Base-by-base conservation (phyloP, 2,797 vertebrate genomes). In the Paedocypris micromegethes region DNA sequence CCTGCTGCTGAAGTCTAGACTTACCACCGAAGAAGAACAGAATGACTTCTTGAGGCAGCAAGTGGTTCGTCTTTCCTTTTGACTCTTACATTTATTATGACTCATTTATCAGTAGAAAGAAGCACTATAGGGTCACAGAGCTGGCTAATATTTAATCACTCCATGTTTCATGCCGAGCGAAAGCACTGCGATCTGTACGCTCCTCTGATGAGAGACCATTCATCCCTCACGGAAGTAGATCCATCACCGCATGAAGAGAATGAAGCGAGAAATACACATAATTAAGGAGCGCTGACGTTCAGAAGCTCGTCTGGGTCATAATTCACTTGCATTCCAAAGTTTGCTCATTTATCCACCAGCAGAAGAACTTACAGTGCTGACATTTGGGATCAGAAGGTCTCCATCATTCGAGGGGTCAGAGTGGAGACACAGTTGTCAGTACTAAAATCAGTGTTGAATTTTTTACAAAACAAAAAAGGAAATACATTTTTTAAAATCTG, bases 21-120 rank as follows among this genome's bases (percentile, higher is more conserved):
- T 80, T 82, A 83, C 84, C 73, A 76, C 80, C 72, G 78, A 83
- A 84, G 68, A 78, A 83, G 71, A 79, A 84, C 76, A 81, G 78
- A 76, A 75, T 77, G 83, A 81, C 78, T 79, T 75, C 74, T 78
- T 64, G 73, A 58, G 73, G 78, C 74, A 76, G 77, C 23, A 78
- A 81, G 83, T 74, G 77, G 67, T 65, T 68, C 57, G 58, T 46
- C 68, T 23, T 23, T 23, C 23, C 42, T 72, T 74, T 72, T 70
- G 68, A 79, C 52, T 72, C 62, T 72, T 68, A 78, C 74, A 69
- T 83, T 74, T 78, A 79, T 83, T 73, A 74, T 72, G 74, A 85
- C 81, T 79, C 73, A 75, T 51, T 7, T 54, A 69, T 64, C 57
- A 68, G 48, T 58, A 51, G 53, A 63, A 62, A 48, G 39, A 52